These are phyloP conservation scores for Pogonocherus hispidulus DNA, from an alignment of 2,888 invertebrate genomes.

Conservation along the genomic window DNA sequence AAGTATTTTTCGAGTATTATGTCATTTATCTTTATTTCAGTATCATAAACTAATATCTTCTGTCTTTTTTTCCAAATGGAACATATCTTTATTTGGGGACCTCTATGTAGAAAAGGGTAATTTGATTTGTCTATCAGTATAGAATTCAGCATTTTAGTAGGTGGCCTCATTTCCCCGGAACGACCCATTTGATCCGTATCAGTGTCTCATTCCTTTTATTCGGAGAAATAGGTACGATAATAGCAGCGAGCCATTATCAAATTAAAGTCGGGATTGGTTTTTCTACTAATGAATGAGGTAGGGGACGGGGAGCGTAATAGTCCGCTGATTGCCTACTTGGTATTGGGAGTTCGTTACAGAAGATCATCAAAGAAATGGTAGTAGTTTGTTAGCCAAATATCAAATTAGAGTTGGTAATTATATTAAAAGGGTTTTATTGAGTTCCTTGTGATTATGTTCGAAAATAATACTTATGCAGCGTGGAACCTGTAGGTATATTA, in stretches of 20 bases:
- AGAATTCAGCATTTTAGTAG: neutral
- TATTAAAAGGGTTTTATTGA: neutral
- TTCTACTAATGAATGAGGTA: slow-evolving; percentile 22
- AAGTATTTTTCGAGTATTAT: too few relatives aligned
- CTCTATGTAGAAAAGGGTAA: neutral
- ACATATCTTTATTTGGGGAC: too few relatives aligned
- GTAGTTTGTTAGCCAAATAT: neutral
- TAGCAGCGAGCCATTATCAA: slow-evolving; percentile 22
- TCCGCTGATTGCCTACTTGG: neutral
- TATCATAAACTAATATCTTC: too few relatives aligned
- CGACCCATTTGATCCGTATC: slow-evolving; percentile 25
- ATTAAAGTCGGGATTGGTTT: slow-evolving; percentile 27
- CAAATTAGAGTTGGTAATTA: neutral
- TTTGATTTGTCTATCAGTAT: neutral
- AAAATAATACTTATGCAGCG: too few relatives aligned
- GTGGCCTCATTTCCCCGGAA: neutral
- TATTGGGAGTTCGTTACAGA: neutral
- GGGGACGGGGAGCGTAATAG: slow-evolving; percentile 35
- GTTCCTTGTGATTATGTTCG: too few relatives aligned
- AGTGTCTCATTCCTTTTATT: slow-evolving; percentile 11
- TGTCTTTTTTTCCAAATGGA: too few relatives aligned
- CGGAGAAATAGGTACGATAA: neutral
- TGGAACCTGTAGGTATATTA: too few relatives aligned
- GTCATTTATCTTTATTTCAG: too few relatives aligned
- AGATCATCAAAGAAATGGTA: neutral